Percentiles rank a stretch among this genome's conserved stretches.
Conservation (phyloP, 2,113 vertebrate genomes). For the Aegithalos caudatus region DNA sequence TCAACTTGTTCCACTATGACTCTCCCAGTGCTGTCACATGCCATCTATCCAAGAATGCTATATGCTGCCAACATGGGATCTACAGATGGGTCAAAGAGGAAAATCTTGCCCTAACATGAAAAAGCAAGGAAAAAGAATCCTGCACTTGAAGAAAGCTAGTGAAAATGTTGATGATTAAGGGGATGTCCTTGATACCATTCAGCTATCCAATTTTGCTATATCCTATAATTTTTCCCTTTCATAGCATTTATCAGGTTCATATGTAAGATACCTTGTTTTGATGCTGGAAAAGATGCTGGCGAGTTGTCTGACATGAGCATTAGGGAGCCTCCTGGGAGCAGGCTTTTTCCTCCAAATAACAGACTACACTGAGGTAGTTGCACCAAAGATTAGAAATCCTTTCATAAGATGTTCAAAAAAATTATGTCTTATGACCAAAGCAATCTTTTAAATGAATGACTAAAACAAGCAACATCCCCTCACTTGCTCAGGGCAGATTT, state of each 20-base stretch:
- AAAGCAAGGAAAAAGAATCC: not conserved
- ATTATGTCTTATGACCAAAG: not conserved
- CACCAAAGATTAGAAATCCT: not conserved
- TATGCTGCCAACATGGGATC: not conserved
- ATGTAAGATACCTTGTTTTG: not conserved
- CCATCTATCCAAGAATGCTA: not conserved
- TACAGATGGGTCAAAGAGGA: not conserved
- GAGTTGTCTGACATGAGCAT: not conserved
- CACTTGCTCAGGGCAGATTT: not conserved
- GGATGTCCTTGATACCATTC: not conserved
- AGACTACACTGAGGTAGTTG: not conserved
- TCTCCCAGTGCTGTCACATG: not conserved
- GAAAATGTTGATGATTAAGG: not conserved
- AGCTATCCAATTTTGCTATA: not conserved
- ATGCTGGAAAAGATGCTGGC: not conserved
- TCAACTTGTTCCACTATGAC: not conserved
- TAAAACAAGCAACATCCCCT: not conserved
- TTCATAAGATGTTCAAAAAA: not conserved
- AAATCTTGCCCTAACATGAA: not conserved
- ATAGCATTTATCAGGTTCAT: not conserved
- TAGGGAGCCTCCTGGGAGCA: not conserved
- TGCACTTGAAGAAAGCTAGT: not conserved
- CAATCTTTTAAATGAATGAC: not conserved
- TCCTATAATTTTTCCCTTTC: not conserved
- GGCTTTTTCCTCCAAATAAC: not conserved